Evolutionary conservation across 1,140 invertebrate genomes (phyloP).

Genomic region (Varroa destructor): DNA sequence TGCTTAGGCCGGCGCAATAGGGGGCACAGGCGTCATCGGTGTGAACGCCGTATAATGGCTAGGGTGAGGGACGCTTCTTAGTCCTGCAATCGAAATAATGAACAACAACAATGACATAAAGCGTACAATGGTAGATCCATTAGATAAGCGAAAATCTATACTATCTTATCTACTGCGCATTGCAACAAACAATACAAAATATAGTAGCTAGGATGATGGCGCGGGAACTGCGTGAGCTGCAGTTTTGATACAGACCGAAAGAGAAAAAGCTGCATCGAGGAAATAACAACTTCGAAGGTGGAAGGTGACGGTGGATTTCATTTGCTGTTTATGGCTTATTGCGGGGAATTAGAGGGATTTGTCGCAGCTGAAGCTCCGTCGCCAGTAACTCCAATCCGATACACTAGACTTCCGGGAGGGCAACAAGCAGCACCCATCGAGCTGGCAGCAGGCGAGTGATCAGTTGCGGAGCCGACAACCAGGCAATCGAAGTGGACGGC

Average conservation of each 20-base stretch:
- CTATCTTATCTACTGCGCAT: too few relatives aligned
- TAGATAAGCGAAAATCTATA: too few relatives aligned
- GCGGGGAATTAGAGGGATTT: conserved; percentile 28
- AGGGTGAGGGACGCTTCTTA: conserved; percentile 24
- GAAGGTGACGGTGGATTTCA: conserved; percentile 18
- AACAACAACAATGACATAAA: background rate
- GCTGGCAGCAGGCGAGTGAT: too few relatives aligned
- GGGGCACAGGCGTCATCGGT: conserved; percentile 21
- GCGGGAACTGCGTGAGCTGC: too few relatives aligned
- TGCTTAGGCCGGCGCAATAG: conserved; percentile 17
- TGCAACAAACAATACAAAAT: too few relatives aligned
- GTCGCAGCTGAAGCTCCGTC: conserved; percentile 5
- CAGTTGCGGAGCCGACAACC: too few relatives aligned
- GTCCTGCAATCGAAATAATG: background rate
- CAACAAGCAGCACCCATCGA: too few relatives aligned
- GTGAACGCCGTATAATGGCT: conserved; percentile 25
- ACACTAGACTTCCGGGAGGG: too few relatives aligned
- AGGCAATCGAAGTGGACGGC: too few relatives aligned
- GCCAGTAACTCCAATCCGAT: background rate
- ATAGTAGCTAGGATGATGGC: too few relatives aligned
- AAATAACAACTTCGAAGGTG: background rate
- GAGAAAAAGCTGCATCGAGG: background rate
- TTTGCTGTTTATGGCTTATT: conserved; percentile 25
- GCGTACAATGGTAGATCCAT: too few relatives aligned
- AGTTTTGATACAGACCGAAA: background rate